Conservation (phyloP, 2,797 vertebrate species). For the Micropoecilia bifurca region DNA sequence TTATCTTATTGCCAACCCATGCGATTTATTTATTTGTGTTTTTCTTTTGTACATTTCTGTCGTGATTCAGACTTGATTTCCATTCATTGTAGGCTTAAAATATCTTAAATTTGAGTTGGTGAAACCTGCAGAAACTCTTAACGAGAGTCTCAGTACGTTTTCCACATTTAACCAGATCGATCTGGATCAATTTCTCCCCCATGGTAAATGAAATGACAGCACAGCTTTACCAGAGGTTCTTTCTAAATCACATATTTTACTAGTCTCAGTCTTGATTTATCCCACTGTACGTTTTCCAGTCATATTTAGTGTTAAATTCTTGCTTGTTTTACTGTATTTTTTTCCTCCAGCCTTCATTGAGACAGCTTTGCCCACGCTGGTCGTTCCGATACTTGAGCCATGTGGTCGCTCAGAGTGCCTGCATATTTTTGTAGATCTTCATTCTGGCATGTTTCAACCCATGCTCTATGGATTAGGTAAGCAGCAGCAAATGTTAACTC, state of each 20-base stretch:
- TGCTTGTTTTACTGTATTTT: conserved; percentile 23
- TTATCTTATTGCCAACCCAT: too few relatives aligned
- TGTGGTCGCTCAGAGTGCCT: conserved; percentile 97
- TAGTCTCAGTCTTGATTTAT: background rate
- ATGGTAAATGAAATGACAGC: background rate
- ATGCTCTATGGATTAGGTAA: conserved; percentile 98
- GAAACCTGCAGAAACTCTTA: too few relatives aligned
- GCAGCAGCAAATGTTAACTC: conserved; percentile 35
- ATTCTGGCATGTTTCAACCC: conserved; percentile 98
- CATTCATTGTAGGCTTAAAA: too few relatives aligned
- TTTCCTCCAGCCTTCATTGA: conserved; percentile 92
- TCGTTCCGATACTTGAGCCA: conserved; percentile 96
- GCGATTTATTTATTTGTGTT: too few relatives aligned
- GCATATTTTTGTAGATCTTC: conserved; percentile 97
- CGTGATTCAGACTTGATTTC: too few relatives aligned
- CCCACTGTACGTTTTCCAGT: conserved; percentile 1
- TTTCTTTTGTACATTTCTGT: too few relatives aligned
- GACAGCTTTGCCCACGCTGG: conserved; percentile 93
- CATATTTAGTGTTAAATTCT: background rate
- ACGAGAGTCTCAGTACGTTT: background rate
- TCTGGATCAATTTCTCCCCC: background rate
- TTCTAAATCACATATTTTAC: background rate
- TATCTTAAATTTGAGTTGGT: too few relatives aligned
- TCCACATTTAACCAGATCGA: background rate
- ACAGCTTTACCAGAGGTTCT: background rate